Conservation (phyloP, 2,797 vertebrate species). For the Argyrosomus regius region DNA sequence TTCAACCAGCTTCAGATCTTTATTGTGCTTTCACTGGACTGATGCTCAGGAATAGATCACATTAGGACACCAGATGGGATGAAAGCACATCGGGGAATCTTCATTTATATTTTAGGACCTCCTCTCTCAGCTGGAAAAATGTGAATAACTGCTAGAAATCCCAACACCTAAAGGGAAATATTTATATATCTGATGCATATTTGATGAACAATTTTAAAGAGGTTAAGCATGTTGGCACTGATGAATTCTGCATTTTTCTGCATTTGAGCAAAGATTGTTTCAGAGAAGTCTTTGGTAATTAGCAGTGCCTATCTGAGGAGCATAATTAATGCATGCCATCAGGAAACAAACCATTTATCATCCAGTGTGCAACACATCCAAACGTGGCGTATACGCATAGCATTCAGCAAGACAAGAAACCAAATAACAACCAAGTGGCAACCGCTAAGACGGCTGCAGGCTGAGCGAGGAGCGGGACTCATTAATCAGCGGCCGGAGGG, state of each 20-base stretch:
- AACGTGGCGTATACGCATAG: background rate
- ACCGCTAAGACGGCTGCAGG: slow-evolving; percentile 12
- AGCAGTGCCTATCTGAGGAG: background rate
- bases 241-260: slow-evolving; percentile 11
- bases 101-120: slow-evolving; percentile 33
- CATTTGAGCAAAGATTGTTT: slow-evolving; percentile 1
- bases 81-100: slow-evolving; percentile 7
- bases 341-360: slow-evolving; percentile 47
- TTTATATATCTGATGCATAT: background rate
- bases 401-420: slow-evolving; percentile 22
- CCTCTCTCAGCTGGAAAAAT: background rate
- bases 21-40: background rate
- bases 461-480: slow-evolving; percentile 24
- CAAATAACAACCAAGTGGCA: slow-evolving; percentile 38
- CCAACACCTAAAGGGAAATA: background rate
- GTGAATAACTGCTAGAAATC: background rate
- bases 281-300: slow-evolving; percentile 21
- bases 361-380: slow-evolving; percentile 4
- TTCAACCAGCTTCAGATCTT: background rate
- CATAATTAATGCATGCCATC: slow-evolving; percentile 22
- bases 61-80: background rate
- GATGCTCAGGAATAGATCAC: background rate
- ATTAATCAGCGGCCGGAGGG: slow-evolving; percentile 60
- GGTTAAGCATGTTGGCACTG: background rate
- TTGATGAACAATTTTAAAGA: background rate